Percentiles rank a stretch among this genome's conserved stretches.
Evolutionary conservation across 2,113 vertebrate species (phyloP).

Genomic region (Donacobius atricapilla): DNA sequence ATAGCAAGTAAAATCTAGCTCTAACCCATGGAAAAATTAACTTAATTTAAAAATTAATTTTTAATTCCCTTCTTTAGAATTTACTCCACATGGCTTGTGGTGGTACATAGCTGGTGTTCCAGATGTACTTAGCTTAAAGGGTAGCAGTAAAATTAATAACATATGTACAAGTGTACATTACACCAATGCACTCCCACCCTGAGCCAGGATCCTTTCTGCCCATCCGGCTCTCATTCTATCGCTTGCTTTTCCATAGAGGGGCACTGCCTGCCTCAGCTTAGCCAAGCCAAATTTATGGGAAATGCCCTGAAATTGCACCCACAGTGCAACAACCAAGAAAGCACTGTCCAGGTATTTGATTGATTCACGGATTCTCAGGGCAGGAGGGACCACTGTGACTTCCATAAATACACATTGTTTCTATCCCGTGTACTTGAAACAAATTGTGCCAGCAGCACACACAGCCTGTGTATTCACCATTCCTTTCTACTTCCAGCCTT

Average conservation of each 20-base stretch:
- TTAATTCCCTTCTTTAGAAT: conserved; percentile 9
- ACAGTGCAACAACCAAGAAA: background rate
- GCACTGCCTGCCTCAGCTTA: background rate
- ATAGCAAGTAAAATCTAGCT: conserved; percentile 19
- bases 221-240: background rate
- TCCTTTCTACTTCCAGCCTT: background rate
- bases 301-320: background rate
- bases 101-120: background rate
- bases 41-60: background rate
- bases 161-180: background rate
- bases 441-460: background rate
- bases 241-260: background rate
- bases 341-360: background rate
- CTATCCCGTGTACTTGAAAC: background rate
- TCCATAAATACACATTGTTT: background rate
- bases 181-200: background rate
- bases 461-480: background rate
- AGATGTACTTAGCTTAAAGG: background rate
- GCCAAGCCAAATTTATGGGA: background rate
- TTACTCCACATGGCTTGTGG: background rate
- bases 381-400: background rate
- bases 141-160: background rate
- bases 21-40: conserved; percentile 15
- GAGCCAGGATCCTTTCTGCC: background rate
- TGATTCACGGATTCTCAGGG: background rate